Base-by-base conservation (phyloP, 2,888 invertebrate species). In the Campopleginae sp. region DNA sequence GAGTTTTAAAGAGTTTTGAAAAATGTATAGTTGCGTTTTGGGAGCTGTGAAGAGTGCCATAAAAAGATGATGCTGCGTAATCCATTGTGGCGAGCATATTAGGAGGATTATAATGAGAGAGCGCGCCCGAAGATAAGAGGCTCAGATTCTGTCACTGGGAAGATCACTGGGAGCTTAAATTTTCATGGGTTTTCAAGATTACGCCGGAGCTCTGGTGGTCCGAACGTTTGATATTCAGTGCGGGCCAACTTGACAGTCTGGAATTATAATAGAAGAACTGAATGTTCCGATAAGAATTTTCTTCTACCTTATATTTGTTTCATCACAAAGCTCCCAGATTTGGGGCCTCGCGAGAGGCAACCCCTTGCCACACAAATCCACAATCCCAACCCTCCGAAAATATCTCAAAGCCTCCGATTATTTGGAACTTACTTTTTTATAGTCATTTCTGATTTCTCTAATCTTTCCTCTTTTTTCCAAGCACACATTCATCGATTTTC, bases 91-190 rank as follows among this genome's bases (percentile, higher is more conserved):
- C 86, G 87, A 86, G 82, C 85, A 86, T 88, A 88, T 90, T 90
- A 90, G 88, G 89, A 90, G 88, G 88, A 90, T 88, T 89, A 90
- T 87, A 89, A 90, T 88, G 88, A 88, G 75, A 63, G n/a, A n/a
- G n/a, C n/a, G n/a, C 85, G 76, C 61, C 84, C 65, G 71, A 89
- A 89, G 75, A 65, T 51, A 33, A 44, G 44, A 78, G 81, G 54
- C 88, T 87, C 90, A 87, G 85, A 86, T 83, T 87, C 89, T 90
- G 90, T 91, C 91, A 90, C 88, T 89, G 89, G 89, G 89, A 91
- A 91, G 91, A 91, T 89, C 90, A 90, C 90, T 89, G 88, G 88
- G 86, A 88, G 88, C 90, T 90, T 88, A 90, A 87, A 87, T 91
- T 90, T 90, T 89, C 89, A 89, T 88, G 88, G 66, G 82, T 84